phyloP scores from a whole-genome alignment of 2,888 invertebrate genomes.

The Ligdia adustata region DNA sequence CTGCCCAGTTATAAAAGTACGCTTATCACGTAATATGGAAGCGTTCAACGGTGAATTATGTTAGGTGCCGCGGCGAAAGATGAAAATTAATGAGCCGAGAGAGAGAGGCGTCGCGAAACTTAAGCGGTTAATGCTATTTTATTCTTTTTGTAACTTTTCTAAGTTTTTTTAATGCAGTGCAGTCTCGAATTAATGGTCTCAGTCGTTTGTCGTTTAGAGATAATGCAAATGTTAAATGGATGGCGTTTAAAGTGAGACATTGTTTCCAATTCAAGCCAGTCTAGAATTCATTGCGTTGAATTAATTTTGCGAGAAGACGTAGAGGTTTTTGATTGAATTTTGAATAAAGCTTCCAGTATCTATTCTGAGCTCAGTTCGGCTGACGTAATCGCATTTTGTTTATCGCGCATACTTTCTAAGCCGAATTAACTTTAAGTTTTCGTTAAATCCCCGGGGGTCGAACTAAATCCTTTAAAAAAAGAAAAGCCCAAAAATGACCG shows the following conservation, averaged over 20 bases:
- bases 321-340: conserved; percentile 29
- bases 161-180: conserved; percentile 50
- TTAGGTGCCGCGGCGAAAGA: conserved; percentile 74
- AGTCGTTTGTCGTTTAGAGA: conserved; percentile 55
- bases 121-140: conserved; percentile 65
- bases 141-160: conserved; percentile 56
- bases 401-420: conserved; percentile 16
- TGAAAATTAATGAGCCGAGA: conserved; percentile 83
- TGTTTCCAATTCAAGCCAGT: conserved; percentile 47
- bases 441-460: conserved; percentile 9
- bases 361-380: not conserved
- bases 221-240: conserved; percentile 57
- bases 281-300: conserved; percentile 41
- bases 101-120: conserved; percentile 57
- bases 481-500: conserved; percentile 25
- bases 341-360: conserved; percentile 20
- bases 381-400: not conserved
- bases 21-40: conserved; percentile 79
- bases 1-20: conserved; percentile 64
- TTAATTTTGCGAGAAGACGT: conserved; percentile 35
- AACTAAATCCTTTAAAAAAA: conserved; percentile 16
- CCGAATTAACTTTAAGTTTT: conserved; percentile 22
- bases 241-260: conserved; percentile 53
- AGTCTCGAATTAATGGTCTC: conserved; percentile 57
- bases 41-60: conserved; percentile 82